These are phyloP conservation scores for Acanthosepion pharaonis DNA, from an alignment of 2,888 invertebrate genomes.

Conservation along the genomic window DNA sequence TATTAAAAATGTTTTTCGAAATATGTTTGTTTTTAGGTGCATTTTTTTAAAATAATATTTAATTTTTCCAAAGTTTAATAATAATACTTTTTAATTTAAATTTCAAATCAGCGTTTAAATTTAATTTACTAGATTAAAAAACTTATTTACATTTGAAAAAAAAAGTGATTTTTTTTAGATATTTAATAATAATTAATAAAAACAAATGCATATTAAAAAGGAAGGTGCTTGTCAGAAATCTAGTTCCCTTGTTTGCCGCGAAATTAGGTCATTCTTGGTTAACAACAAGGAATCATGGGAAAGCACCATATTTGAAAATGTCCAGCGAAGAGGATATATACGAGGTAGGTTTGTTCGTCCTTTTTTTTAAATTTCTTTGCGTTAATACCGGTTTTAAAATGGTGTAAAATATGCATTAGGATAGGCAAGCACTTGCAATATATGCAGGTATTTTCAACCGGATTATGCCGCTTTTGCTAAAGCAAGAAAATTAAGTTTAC, in stretches of 20 bases:
- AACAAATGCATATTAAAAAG: background rate
- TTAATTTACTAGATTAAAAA: no score
- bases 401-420: background rate
- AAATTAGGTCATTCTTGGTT: slow-evolving; percentile 36
- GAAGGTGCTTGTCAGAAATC: background rate
- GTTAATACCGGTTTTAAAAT: background rate
- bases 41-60: no score
- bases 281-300: slow-evolving; percentile 42
- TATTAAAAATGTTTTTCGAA: no score
- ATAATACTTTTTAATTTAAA: no score
- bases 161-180: no score
- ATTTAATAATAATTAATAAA: no score
- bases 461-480: background rate
- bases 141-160: no score
- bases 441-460: background rate
- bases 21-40: no score
- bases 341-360: background rate
- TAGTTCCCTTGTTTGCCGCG: background rate
- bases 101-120: no score
- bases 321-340: slow-evolving; percentile 47
- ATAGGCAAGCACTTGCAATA: background rate
- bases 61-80: no score
- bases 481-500: background rate
- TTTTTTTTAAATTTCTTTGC: background rate
- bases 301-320: slow-evolving; percentile 47